Percentiles rank a stretch among this genome's conserved stretches.
Conservation (phyloP, 1,140 invertebrate genomes). For the Gryllus bimaculatus region DNA sequence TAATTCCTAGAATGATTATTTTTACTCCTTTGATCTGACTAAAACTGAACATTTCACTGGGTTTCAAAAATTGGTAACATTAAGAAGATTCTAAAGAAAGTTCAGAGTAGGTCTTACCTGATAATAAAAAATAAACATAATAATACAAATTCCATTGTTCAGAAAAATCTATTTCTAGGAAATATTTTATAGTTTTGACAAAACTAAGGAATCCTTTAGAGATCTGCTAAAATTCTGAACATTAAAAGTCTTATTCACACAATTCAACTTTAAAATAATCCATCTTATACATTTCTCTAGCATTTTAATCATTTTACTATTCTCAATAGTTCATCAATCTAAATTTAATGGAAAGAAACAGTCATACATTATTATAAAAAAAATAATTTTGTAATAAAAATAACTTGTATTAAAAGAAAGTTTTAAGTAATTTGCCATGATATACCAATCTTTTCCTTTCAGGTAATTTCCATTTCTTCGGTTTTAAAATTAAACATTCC, state of each 20-base stretch:
- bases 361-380: background rate
- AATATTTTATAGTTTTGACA: background rate
- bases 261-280: background rate
- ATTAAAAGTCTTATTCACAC: background rate
- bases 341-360: background rate
- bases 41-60: no score
- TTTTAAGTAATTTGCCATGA: background rate
- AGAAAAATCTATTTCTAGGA: background rate
- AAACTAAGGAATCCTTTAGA: background rate
- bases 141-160: background rate
- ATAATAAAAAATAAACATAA: no score
- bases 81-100: no score
- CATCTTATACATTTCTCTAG: background rate
- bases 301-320: no score
- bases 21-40: no score
- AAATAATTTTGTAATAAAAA: background rate
- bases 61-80: no score
- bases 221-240: background rate
- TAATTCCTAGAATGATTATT: no score
- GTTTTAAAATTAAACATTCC: background rate
- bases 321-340: no score
- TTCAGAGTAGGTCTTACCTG: no score
- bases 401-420: background rate
- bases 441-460: background rate
- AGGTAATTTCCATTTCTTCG: background rate